Percentiles rank a stretch among this genome's conserved stretches.
phyloP scores from a whole-genome alignment of 2,797 vertebrate species.

The Lagodon rhomboides region DNA sequence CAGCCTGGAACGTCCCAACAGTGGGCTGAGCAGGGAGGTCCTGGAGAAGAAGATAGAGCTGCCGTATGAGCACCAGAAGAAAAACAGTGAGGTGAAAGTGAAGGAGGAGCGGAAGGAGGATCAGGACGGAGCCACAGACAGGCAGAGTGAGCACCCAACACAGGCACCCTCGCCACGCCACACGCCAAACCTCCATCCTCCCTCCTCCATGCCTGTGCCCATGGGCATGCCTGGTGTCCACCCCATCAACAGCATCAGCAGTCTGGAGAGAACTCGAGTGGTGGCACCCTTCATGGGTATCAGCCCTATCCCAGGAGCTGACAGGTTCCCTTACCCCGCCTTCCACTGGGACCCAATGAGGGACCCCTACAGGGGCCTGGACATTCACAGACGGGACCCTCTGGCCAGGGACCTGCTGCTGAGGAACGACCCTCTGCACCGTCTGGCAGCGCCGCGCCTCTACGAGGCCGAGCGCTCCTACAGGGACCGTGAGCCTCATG shows the following conservation, averaged over 20 bases:
- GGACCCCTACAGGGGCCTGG: slow-evolving; percentile 95
- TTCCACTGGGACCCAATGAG: slow-evolving; percentile 99
- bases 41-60: slow-evolving; percentile 89
- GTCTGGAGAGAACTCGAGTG: slow-evolving; percentile 96
- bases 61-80: slow-evolving; percentile 92
- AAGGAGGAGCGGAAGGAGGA: slow-evolving; percentile 98
- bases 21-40: slow-evolving; percentile 88
- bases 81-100: slow-evolving; percentile 92
- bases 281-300: slow-evolving; percentile 98
- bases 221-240: slow-evolving; percentile 94
- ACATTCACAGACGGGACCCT: slow-evolving; percentile 95
- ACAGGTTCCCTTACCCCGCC: slow-evolving; percentile 95
- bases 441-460: slow-evolving; percentile 89
- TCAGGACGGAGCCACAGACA: slow-evolving; percentile 88
- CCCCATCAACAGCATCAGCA: slow-evolving; percentile 93
- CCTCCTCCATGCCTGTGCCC: slow-evolving; percentile 90
- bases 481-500: slow-evolving; percentile 95
- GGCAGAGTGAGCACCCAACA: slow-evolving; percentile 77
- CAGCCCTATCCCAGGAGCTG: slow-evolving; percentile 94
- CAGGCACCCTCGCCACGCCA: slow-evolving; percentile 46
- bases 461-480: slow-evolving; percentile 95
- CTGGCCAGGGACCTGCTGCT: slow-evolving; percentile 94
- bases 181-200: slow-evolving; percentile 85
- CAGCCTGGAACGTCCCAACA: slow-evolving; percentile 89
- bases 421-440: slow-evolving; percentile 93